A percentile compares a stretch with the other conserved stretches of the same genome.
Evolutionary conservation across 2,797 vertebrate species (phyloP).

Genomic region (Coilia nasus): DNA sequence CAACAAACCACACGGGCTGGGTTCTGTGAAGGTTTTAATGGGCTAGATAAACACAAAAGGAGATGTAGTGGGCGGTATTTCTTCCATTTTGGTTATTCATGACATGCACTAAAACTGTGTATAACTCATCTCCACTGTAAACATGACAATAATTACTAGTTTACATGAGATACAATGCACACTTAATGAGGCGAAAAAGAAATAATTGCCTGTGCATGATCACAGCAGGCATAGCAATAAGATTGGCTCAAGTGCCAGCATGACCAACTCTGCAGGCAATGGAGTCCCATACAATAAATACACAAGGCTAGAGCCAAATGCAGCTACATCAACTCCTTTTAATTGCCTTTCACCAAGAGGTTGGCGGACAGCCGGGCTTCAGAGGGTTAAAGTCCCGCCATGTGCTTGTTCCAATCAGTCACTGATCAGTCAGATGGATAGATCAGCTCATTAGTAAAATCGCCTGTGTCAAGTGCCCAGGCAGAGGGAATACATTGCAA

Average conservation of each 20-base stretch:
- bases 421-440: no score
- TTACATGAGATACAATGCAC: conserved; percentile 61
- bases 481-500: no score
- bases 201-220: conserved; percentile 25
- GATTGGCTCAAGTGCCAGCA: conserved; percentile 35
- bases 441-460: no score
- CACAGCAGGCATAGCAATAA: conserved; percentile 25
- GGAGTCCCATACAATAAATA: conserved; percentile 37
- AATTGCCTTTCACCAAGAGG: no score
- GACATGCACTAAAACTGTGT: not conserved
- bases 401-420: no score
- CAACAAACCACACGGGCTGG: not conserved
- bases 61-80: not conserved
- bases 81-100: not conserved
- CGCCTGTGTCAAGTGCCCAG: no score
- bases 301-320: conserved; percentile 43
- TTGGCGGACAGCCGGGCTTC: no score
- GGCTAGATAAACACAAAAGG: not conserved
- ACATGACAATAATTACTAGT: conserved; percentile 58
- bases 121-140: conserved; percentile 40
- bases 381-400: no score
- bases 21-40: not conserved
- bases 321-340: not conserved
- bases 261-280: conserved; percentile 33
- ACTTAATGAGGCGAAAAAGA: conserved; percentile 54